Evolutionary conservation across 2,113 vertebrate genomes (phyloP).

Genomic region (Irena cyanogastra): DNA sequence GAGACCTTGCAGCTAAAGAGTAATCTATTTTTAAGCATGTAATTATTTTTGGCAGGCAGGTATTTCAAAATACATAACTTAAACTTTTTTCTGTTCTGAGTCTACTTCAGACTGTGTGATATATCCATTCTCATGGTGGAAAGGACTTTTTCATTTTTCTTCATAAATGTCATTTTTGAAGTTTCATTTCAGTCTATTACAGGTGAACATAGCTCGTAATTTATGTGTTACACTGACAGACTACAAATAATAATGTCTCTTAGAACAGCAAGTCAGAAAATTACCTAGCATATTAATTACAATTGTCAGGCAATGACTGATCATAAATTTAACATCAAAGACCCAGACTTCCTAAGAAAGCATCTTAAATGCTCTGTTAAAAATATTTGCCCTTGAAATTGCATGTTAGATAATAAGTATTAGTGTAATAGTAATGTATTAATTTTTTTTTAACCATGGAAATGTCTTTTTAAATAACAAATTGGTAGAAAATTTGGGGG

Average conservation of each 20-base stretch:
- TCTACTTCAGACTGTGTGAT: not conserved
- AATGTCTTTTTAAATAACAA: not conserved
- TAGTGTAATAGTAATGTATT: not conserved
- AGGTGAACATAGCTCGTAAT: conserved; percentile 42
- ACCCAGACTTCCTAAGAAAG: conserved; percentile 20
- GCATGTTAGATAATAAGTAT: not conserved
- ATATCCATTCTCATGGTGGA: not conserved
- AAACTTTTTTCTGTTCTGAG: not conserved
- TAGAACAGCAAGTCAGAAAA: conserved; percentile 44
- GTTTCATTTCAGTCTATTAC: conserved; percentile 54
- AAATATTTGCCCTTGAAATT: conserved; percentile 33
- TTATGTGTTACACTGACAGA: conserved; percentile 48
- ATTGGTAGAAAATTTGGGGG: not conserved
- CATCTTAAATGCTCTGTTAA: conserved; percentile 7
- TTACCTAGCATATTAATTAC: conserved; percentile 39
- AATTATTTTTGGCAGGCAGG: not conserved
- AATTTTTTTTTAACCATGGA: not conserved
- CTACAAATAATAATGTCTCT: conserved; percentile 46
- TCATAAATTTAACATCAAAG: conserved; percentile 51
- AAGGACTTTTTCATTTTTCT: conserved; percentile 57
- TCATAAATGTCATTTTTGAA: conserved; percentile 66
- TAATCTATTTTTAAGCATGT: not conserved
- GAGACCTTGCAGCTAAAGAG: not conserved
- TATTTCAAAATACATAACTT: not conserved
- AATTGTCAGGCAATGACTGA: conserved; percentile 41